A percentile compares a stretch with the other conserved stretches of the same genome.
Conservation (phyloP, 2,797 vertebrate species). For the Melanotaenia pygmaea region DNA sequence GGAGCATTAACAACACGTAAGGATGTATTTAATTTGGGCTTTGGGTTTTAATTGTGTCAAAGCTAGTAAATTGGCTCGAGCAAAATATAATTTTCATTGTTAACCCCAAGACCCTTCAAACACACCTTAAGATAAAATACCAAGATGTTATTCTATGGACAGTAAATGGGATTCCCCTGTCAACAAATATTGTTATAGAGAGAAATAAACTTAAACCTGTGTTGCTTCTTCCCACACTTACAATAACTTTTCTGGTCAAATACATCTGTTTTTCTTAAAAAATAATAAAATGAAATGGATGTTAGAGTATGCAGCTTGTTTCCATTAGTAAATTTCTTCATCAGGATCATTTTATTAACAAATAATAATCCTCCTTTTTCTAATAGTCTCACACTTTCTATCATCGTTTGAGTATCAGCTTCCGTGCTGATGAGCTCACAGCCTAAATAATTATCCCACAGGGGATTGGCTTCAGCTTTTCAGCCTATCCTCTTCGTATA, state of each 20-base stretch:
- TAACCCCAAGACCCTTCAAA: too few relatives aligned
- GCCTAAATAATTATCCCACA: constrained; percentile 51
- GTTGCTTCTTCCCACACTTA: not conserved
- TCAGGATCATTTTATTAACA: constrained; percentile 4
- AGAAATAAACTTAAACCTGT: not conserved
- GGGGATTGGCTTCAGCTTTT: constrained; percentile 37
- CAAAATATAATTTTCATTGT: not conserved
- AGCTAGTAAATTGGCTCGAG: not conserved
- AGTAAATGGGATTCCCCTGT: not conserved
- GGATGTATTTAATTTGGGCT: too few relatives aligned
- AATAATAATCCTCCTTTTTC: constrained; percentile 22
- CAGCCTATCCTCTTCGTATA: constrained; percentile 29
- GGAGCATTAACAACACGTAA: too few relatives aligned
- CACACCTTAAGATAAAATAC: too few relatives aligned
- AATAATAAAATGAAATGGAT: not conserved
- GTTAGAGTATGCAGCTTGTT: not conserved
- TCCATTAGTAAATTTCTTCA: constrained; percentile 1
- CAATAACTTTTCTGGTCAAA: not conserved
- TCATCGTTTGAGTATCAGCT: constrained; percentile 33
- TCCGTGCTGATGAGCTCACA: constrained; percentile 26
- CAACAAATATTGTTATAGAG: not conserved
- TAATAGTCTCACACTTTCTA: constrained; percentile 22
- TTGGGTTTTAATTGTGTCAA: not conserved
- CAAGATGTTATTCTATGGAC: not conserved
- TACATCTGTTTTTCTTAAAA: not conserved